These are phyloP conservation scores for Calephelis virginiensis DNA, from an alignment of 1,140 invertebrate genomes.

Conservation along the genomic window DNA sequence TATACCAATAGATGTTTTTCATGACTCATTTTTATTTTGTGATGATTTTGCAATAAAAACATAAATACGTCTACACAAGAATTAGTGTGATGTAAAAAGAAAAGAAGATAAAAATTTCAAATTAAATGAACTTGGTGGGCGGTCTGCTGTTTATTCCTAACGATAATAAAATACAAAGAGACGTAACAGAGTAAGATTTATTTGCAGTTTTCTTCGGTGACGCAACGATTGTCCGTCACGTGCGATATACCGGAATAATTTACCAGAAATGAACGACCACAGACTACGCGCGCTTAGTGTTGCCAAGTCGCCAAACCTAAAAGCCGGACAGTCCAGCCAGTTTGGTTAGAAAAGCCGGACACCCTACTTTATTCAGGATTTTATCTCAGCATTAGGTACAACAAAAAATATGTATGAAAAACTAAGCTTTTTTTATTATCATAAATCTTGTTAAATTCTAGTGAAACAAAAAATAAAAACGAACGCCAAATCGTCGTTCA, in stretches of 20 bases:
- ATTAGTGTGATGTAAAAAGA: conserved; percentile 6
- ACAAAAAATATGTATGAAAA: too few relatives aligned
- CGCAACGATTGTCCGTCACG: conserved; percentile 27
- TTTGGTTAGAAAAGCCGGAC: too few relatives aligned
- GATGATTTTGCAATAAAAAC: not conserved
- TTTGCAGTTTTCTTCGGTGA: conserved; percentile 30
- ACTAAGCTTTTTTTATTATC: too few relatives aligned
- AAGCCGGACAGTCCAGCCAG: too few relatives aligned
- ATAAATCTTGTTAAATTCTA: too few relatives aligned
- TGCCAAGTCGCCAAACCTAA: too few relatives aligned
- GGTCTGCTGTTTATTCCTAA: conserved; percentile 22
- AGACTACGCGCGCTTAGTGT: not conserved
- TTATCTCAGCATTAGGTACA: too few relatives aligned
- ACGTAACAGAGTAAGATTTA: conserved; percentile 30
- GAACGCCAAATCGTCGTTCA: too few relatives aligned
- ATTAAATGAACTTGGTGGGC: conserved; percentile 9
- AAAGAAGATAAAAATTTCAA: not conserved
- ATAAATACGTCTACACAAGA: not conserved
- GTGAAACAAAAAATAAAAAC: too few relatives aligned
- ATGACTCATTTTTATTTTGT: not conserved
- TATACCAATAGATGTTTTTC: too few relatives aligned
- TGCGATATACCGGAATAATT: conserved; percentile 14
- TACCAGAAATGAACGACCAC: not conserved
- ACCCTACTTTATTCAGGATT: too few relatives aligned
- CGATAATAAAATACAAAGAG: conserved; percentile 22